Percentiles rank a stretch among this genome's conserved stretches.
phyloP scores from a whole-genome alignment of 2,113 vertebrate species.

The Oncorhynchus mykiss region DNA sequence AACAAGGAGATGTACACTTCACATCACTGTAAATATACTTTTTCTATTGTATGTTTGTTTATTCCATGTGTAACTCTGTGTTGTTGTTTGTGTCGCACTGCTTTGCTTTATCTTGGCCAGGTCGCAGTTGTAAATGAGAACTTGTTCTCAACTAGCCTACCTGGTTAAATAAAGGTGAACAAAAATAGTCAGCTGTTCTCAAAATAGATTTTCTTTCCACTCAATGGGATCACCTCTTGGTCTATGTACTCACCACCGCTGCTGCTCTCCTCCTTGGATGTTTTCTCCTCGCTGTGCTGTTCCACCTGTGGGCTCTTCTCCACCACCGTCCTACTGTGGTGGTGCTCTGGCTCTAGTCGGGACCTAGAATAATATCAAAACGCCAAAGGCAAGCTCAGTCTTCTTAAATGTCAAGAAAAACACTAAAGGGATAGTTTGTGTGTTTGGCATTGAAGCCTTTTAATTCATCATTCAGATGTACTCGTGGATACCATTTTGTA shows the following conservation, averaged over 20 bases:
- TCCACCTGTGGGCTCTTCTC: constrained; percentile 61
- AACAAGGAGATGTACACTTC: background rate
- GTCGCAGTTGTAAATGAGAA: no score
- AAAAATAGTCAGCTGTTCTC: background rate
- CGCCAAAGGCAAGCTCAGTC: background rate
- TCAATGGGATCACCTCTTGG: background rate
- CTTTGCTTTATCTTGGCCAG: no score
- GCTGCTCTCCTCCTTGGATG: constrained; percentile 72
- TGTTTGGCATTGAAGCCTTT: no score
- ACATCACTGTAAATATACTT: no score
- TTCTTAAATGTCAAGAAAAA: background rate
- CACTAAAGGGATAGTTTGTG: no score
- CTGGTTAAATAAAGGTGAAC: no score
- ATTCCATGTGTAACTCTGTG: no score
- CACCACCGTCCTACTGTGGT: constrained; percentile 57
- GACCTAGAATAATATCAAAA: constrained; percentile 73
- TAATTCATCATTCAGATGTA: no score
- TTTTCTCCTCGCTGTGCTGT: constrained; percentile 72
- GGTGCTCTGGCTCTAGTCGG: constrained; percentile 85
- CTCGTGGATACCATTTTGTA: no score
- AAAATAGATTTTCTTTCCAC: background rate
- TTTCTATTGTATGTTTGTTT: no score
- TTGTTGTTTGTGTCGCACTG: no score
- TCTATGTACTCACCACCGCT: constrained; percentile 41
- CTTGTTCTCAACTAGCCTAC: no score